A percentile compares a stretch with the other conserved stretches of the same genome.
phyloP scores from a whole-genome alignment of 2,888 invertebrate species.

The Diarsia rubi region DNA sequence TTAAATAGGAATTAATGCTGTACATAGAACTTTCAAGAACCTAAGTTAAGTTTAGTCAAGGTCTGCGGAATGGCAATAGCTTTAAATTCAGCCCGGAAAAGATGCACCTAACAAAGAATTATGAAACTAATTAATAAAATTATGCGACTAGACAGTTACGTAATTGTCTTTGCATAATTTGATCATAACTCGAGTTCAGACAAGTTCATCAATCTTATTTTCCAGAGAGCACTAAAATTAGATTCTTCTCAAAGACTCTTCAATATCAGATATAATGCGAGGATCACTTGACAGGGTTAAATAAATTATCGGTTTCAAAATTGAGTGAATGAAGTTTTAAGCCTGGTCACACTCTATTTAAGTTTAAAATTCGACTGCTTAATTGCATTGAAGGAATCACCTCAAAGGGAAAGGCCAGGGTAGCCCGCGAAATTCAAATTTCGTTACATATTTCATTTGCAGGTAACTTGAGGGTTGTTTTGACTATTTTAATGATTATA shows the following conservation, averaged over 20 bases:
- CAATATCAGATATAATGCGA: conserved; percentile 14
- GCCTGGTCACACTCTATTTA: background rate
- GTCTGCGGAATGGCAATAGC: no score
- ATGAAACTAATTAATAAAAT: conserved; percentile 4
- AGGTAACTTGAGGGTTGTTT: no score
- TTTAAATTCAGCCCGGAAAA: background rate
- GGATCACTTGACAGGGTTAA: conserved; percentile 33
- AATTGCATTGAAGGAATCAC: background rate
- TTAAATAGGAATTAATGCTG: background rate
- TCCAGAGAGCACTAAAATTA: background rate
- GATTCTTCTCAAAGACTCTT: background rate
- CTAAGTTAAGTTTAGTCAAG: background rate
- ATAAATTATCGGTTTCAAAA: background rate
- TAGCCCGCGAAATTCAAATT: no score
- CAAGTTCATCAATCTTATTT: conserved; percentile 2
- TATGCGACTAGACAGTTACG: background rate
- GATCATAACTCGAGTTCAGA: background rate
- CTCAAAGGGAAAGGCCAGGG: no score
- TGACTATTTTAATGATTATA: no score
- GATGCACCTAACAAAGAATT: conserved; percentile 2
- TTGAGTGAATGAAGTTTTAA: background rate
- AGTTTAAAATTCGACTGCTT: background rate
- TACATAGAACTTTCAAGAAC: background rate
- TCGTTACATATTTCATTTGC: no score
- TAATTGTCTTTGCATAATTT: conserved; percentile 9